phyloP scores from a whole-genome alignment of 2,888 invertebrate genomes.

The Orthonevra nobilis region DNA sequence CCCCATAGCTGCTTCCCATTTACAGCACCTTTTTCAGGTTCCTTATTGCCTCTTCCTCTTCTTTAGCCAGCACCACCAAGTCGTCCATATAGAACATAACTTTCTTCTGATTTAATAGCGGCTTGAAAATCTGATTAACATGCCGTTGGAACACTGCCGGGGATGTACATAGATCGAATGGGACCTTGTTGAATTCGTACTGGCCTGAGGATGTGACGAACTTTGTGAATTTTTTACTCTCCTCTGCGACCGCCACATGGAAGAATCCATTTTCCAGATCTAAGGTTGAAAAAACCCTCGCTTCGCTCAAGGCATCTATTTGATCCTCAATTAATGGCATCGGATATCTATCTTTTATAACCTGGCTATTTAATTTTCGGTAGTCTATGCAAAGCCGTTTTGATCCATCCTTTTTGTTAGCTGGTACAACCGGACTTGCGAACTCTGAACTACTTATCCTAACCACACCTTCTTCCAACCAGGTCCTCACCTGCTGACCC shows the following conservation, averaged over 20 bases:
- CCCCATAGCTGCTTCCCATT: slow-evolving; percentile 1
- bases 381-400: slow-evolving; percentile 70
- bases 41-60: slow-evolving; percentile 17
- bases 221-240: slow-evolving; percentile 72
- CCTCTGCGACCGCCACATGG: slow-evolving; percentile 72
- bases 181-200: slow-evolving; percentile 72
- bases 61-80: slow-evolving; percentile 57
- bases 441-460: slow-evolving; percentile 70
- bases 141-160: slow-evolving; percentile 71
- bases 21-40: slow-evolving; percentile 1
- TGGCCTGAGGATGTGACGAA: slow-evolving; percentile 73
- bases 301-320: slow-evolving; percentile 71
- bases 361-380: slow-evolving; percentile 42
- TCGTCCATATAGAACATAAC: slow-evolving; percentile 72
- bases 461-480: slow-evolving; percentile 53
- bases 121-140: slow-evolving; percentile 48
- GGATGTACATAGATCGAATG: slow-evolving; percentile 76
- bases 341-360: slow-evolving; percentile 60
- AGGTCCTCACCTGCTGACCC: not conserved
- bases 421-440: slow-evolving; percentile 68
- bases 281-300: slow-evolving; percentile 71
- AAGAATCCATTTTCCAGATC: slow-evolving; percentile 75
- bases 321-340: slow-evolving; percentile 74
- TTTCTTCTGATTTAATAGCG: not conserved
- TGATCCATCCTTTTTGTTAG: slow-evolving; percentile 57